phyloP scores from a whole-genome alignment of 2,113 vertebrate species.

The Saiga tatarica region DNA sequence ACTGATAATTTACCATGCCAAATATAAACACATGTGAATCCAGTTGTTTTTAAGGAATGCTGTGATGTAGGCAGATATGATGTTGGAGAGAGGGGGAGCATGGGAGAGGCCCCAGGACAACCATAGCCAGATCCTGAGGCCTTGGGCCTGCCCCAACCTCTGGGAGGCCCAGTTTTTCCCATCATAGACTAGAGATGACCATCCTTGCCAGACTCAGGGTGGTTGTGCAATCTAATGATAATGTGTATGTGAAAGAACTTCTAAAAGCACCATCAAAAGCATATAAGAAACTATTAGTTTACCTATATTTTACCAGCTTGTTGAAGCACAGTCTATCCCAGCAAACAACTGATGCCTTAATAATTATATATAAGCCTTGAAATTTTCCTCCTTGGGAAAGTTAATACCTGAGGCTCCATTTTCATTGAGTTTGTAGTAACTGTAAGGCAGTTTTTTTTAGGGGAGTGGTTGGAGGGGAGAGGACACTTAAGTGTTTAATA shows the following conservation, averaged over 20 bases:
- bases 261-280: background rate
- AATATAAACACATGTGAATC: background rate
- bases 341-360: background rate
- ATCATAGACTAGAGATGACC: background rate
- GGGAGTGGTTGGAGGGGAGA: background rate
- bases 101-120: background rate
- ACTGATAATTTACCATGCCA: background rate
- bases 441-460: background rate
- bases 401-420: background rate
- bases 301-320: background rate
- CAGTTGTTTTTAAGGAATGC: background rate
- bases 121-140: background rate
- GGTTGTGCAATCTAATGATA: background rate
- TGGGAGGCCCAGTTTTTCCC: background rate
- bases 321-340: background rate
- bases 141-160: background rate
- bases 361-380: background rate
- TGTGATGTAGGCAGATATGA: background rate
- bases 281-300: background rate
- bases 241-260: background rate
- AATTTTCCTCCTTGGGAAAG: background rate
- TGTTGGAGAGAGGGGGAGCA: background rate
- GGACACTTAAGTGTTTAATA: constrained; percentile 23
- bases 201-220: background rate
- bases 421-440: constrained; percentile 17